These are phyloP conservation scores for Conops quadrifasciatus DNA, from an alignment of 2,888 invertebrate genomes.

Conservation along the genomic window DNA sequence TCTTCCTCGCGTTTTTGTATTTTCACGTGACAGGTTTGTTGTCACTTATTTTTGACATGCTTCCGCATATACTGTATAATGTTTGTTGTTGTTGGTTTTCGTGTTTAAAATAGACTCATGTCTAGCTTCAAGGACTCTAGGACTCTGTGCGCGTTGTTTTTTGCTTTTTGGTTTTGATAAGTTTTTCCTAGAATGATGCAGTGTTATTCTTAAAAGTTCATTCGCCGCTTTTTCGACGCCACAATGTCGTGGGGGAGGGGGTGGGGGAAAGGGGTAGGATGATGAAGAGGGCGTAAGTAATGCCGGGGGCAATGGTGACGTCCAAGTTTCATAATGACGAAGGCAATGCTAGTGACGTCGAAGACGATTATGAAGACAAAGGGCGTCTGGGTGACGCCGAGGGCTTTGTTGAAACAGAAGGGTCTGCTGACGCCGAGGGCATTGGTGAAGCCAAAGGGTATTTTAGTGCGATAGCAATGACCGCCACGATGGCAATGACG, in stretches of 20 bases:
- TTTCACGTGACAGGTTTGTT: neutral
- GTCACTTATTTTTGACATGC: neutral
- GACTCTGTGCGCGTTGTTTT: neutral
- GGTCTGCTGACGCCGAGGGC: too few species aligned
- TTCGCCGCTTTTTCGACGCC: conserved; percentile 17
- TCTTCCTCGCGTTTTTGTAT: neutral
- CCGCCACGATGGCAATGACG: too few species aligned
- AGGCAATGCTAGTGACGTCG: neutral
- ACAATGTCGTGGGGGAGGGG: neutral
- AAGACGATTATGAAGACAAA: too few species aligned
- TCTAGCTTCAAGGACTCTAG: conserved; percentile 23
- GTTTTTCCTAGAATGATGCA: neutral
- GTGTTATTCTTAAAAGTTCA: conserved; percentile 27
- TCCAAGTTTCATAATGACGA: neutral
- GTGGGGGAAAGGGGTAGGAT: neutral
- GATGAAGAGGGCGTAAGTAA: neutral
- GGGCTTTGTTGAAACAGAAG: too few species aligned
- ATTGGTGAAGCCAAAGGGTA: too few species aligned
- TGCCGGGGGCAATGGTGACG: neutral
- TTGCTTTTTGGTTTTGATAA: neutral
- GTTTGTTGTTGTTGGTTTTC: too few species aligned
- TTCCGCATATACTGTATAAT: conserved; percentile 3
- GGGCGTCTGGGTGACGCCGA: too few species aligned
- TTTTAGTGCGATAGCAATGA: too few species aligned
- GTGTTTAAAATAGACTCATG: neutral